Base-by-base conservation (phyloP, 2,888 invertebrate genomes). In the Chesias legatella region DNA sequence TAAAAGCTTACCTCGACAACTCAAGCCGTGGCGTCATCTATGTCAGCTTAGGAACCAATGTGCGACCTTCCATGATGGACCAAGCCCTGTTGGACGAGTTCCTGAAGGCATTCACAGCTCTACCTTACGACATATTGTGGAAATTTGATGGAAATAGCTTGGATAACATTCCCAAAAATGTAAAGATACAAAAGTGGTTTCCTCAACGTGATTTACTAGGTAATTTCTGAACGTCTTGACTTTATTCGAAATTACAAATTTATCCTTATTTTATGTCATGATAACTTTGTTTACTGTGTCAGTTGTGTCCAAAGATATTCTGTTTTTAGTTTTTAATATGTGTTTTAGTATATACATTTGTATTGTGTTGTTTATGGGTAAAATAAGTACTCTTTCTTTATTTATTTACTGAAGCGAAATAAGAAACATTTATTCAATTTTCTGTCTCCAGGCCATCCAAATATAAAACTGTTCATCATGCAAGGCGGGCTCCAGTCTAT, bases 401-500 rank as follows among this genome's bases (percentile, higher is more conserved):
- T 20, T 3, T 20, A 5, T 20, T 5, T 20, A 20, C 6, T 22
- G 2, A 22, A 17, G 13, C 3, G 1, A 22, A 22, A n/a, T 22
- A 22, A n/a, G 9, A 22, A 8, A 8, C 29, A 20, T 21, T 31
- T 13, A 7, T 29, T 24, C 8, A 6, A 21, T 9, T 27, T 37
- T 51, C 51, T n/a, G n/a, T n/a, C n/a, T 17, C 8, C 42, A 69
- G 69, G 36, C 7, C 83, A 84, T 56, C 73, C 73, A 1, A 83
- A 81, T 28, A 43, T 83, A 4, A 80, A 80, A 49, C 32, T 75
- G 0, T 83, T 83, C 33, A 66, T 81, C 7, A 77, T 72, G 1
- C 80, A 81, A 72, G 77, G 78, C 8, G 80, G 80, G 6, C 48
- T 78, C 4, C 79, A 80, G 44, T 79, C 80, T 0, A 59, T 72